A percentile compares a stretch with the other conserved stretches of the same genome.
phyloP scores from a whole-genome alignment of 2,888 invertebrate genomes.

The Dasysyrphus tricinctus region DNA sequence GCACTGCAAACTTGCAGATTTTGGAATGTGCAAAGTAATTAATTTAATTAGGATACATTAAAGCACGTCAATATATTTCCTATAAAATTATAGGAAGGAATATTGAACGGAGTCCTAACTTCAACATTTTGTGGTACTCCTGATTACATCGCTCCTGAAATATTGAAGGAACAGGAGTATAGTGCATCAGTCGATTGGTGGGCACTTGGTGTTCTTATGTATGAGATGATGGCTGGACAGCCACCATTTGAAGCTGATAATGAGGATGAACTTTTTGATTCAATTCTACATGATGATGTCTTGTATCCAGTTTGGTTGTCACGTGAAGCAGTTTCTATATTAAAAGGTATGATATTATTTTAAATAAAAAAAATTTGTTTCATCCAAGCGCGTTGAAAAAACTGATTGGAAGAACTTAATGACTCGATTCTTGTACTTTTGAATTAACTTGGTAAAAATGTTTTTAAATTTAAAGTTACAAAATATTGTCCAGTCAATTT shows the following conservation, averaged over 20 bases:
- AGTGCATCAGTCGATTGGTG: conserved; percentile 97
- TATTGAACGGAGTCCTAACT: conserved; percentile 91
- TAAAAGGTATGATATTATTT: conserved; percentile 86
- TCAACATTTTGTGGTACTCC: conserved; percentile 99
- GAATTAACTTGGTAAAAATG: too few relatives aligned
- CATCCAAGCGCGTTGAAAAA: too few relatives aligned
- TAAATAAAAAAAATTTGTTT: neutral
- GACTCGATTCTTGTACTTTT: too few relatives aligned
- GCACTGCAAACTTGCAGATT: conserved; percentile 96
- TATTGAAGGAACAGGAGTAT: conserved; percentile 96
- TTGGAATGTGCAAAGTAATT: conserved; percentile 99
- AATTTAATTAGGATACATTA: neutral
- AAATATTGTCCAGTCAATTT: too few relatives aligned
- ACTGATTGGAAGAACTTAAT: too few relatives aligned
- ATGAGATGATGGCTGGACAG: conserved; percentile 99
- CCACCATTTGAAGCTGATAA: conserved; percentile 99
- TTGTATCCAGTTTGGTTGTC: conserved; percentile 98
- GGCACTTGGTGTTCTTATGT: conserved; percentile 99
- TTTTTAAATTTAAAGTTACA: too few relatives aligned
- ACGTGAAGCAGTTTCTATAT: conserved; percentile 94
- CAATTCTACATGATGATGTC: conserved; percentile 98
- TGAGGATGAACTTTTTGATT: conserved; percentile 99
- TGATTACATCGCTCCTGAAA: conserved; percentile 99
- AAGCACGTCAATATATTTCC: neutral
- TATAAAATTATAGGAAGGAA: conserved; percentile 80